Evolutionary conservation across 1,140 invertebrate genomes (phyloP).

Genomic region (Drosophila insularis): DNA sequence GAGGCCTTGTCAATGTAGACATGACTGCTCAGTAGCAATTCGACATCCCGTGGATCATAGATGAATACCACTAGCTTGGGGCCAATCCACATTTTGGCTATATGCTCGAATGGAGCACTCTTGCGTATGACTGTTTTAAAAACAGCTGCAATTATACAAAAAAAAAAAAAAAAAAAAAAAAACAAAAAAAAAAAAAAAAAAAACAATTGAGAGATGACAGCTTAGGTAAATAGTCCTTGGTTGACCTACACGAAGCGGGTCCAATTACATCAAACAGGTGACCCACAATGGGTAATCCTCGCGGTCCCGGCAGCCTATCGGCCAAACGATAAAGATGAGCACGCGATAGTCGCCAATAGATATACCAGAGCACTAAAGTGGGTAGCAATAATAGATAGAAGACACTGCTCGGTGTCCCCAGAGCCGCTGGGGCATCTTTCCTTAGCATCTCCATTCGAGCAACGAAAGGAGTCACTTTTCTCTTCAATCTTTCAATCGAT

Average conservation of each 20-base stretch:
- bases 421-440: conserved; percentile 60
- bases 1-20: conserved; percentile 89
- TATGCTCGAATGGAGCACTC: conserved; percentile 84
- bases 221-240: background rate
- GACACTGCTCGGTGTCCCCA: conserved; percentile 84
- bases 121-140: conserved; percentile 86
- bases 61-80: conserved; percentile 88
- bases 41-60: conserved; percentile 88
- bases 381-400: conserved; percentile 88
- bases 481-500: background rate
- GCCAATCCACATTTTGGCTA: conserved; percentile 89
- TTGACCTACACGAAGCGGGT: conserved; percentile 83
- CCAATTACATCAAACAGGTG: conserved; percentile 88
- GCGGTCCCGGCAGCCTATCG: conserved; percentile 87
- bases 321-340: conserved; percentile 88
- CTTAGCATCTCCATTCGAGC: conserved; percentile 72
- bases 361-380: conserved; percentile 86
- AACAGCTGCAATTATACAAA: conserved; percentile 84
- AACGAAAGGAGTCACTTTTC: conserved; percentile 9
- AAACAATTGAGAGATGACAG: background rate
- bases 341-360: conserved; percentile 88
- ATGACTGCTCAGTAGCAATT: conserved; percentile 89
- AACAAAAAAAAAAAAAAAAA: background rate
- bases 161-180: background rate
- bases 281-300: conserved; percentile 87